Percentiles rank a stretch among this genome's conserved stretches.
phyloP scores from a whole-genome alignment of 1,140 invertebrate species.

The Drosophila navojoa region DNA sequence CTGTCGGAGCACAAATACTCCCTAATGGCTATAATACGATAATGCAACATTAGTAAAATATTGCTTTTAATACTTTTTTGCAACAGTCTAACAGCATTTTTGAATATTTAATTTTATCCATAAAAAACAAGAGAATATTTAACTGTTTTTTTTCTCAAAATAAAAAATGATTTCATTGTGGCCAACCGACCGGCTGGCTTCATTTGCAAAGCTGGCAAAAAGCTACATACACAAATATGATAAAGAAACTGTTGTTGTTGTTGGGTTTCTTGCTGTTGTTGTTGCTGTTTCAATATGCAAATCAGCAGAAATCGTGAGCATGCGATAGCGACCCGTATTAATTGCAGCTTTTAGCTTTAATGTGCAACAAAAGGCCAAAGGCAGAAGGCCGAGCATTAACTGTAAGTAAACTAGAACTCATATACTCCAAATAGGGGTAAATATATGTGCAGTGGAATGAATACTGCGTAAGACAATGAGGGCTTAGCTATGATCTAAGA shows the following conservation, averaged over 20 bases:
- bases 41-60: too few relatives aligned
- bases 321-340: constrained; percentile 39
- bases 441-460: too few relatives aligned
- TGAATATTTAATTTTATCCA: too few relatives aligned
- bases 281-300: constrained; percentile 20
- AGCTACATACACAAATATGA: constrained; percentile 26
- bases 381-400: neutral
- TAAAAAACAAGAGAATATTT: neutral
- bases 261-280: neutral
- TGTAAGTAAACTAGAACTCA: too few relatives aligned
- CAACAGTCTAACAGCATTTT: too few relatives aligned
- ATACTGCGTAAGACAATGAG: too few relatives aligned
- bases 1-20: too few relatives aligned
- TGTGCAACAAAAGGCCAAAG: neutral
- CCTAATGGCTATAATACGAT: too few relatives aligned
- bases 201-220: constrained; percentile 10
- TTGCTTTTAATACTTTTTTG: too few relatives aligned
- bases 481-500: too few relatives aligned
- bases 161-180: constrained; percentile 14
- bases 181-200: constrained; percentile 4
- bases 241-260: constrained; percentile 4
- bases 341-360: constrained; percentile 38
- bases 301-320: constrained; percentile 23
- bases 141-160: neutral
- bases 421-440: too few relatives aligned